These are phyloP conservation scores for Petrocephalus sullivani DNA, from an alignment of 2,797 vertebrate species.

Conservation along the genomic window DNA sequence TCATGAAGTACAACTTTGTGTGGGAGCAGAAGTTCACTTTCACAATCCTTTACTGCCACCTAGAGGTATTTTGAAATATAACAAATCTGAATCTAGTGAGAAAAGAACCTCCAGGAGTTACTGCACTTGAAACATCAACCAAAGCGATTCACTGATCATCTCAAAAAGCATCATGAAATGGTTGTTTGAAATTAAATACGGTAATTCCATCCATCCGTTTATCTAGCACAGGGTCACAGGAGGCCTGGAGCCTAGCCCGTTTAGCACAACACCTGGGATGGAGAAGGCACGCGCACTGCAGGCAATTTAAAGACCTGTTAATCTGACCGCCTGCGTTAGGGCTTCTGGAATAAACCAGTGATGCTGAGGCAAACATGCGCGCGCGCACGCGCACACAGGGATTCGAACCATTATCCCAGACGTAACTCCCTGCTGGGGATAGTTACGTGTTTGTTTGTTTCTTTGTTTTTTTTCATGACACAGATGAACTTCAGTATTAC, in stretches of 20 bases:
- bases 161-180: not conserved
- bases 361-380: not conserved
- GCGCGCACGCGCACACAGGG: not conserved
- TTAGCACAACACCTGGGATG: not conserved
- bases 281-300: not conserved
- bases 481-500: slow-evolving; percentile 46
- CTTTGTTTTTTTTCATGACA: slow-evolving; percentile 8
- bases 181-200: not conserved
- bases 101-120: not conserved
- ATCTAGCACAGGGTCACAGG: not conserved
- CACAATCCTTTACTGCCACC: slow-evolving; percentile 36
- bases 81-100: not conserved
- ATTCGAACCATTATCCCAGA: not conserved
- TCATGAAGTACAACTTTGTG: not conserved
- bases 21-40: not conserved
- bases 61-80: slow-evolving; percentile 30
- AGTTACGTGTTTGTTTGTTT: no score
- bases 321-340: not conserved
- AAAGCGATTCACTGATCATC: not conserved
- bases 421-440: no score
- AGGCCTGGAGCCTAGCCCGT: not conserved
- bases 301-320: not conserved
- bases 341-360: not conserved
- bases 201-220: not conserved
- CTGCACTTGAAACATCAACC: not conserved